phyloP scores from a whole-genome alignment of 2,888 invertebrate genomes.

The Drosophila sordidapex region DNA sequence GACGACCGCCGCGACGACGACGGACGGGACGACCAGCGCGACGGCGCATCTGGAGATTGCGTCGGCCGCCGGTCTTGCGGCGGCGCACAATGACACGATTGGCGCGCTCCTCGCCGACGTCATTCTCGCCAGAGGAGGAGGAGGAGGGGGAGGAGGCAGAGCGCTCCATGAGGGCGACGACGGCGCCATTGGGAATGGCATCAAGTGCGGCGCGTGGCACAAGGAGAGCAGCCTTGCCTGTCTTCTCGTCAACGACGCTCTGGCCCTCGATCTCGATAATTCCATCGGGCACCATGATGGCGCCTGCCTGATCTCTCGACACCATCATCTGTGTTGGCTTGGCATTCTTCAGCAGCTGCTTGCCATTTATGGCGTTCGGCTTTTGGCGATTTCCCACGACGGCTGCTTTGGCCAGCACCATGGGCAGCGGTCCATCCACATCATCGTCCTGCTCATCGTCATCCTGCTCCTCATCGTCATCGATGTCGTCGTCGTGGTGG shows the following conservation, averaged over 20 bases:
- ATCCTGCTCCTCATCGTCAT: constrained; percentile 11
- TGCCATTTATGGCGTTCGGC: constrained; percentile 21
- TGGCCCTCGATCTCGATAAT: constrained; percentile 81
- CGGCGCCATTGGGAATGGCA: constrained; percentile 81
- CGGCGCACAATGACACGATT: constrained; percentile 78
- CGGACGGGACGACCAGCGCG: constrained; percentile 42
- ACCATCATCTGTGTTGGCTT: constrained; percentile 76
- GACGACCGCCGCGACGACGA: constrained; percentile 51
- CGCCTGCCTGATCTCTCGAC: constrained; percentile 75
- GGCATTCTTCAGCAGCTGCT: constrained; percentile 61
- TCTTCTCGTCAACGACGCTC: constrained; percentile 79
- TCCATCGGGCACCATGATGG: constrained; percentile 81
- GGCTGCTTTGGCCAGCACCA: constrained; percentile 27
- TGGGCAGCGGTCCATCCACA: constrained; percentile 14
- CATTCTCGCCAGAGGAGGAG: constrained; percentile 10
- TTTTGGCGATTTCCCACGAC: constrained; percentile 23
- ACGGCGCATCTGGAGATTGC: constrained; percentile 65
- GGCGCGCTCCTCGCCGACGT: constrained; percentile 74
- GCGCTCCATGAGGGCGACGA: constrained; percentile 80
- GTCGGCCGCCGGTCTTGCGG: constrained; percentile 64
- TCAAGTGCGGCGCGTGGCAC: constrained; percentile 80
- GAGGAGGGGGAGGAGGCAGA: constrained; percentile 10
- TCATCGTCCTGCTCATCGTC: constrained; percentile 28
- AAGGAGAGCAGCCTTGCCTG: constrained; percentile 77
- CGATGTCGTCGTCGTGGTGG: constrained; percentile 15